Evolutionary conservation across 2,888 invertebrate species (phyloP), one percentile per base, ranked within the genome.

Genomic region (Lottia scabra): DNA sequence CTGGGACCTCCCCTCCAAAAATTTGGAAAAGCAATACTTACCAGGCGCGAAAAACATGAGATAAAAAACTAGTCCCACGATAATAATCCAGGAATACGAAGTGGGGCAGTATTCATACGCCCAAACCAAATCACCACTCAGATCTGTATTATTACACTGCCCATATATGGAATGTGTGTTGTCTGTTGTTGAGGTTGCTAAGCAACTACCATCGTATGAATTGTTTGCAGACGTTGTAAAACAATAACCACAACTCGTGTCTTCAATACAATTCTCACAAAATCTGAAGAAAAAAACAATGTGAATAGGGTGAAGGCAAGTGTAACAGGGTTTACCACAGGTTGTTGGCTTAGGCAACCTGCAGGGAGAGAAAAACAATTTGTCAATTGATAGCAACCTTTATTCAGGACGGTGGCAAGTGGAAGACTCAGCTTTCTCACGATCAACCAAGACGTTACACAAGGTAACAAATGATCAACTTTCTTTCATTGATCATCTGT

Each of bases 31-130:
- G 2, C 30, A 38, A 45, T 10, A 70, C 75, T 63, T 66, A 87
- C 87, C 87, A 75, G 91, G 91, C 26, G 91, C 90, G 85, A 91
- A 91, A 78, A 87, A 90, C 78, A 90, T 85, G n/a, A 91, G 85
- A 79, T 91, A 91, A 15, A 91, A 71, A 6, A 85, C 85, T 10
- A 91, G 82, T 2, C 91, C 91, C 0, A 87, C 65, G 16, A 91
- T 84, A 3, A 89, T 87, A 75, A 91, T 81, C 90, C 90, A 91
- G 8, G 89, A 90, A 64, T 84, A 77, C 1, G 89, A 84, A 4
- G 87, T 87, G 1, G 91, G 91, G 75, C 91, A 91, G 85, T 88
- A 91, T 45, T 88, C 88, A 65, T 85, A 83, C 3, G 90, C 89
- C 87, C 82, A 91, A 15, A 80, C 75, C 30, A 77, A 45, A 15